Base-by-base conservation (phyloP, 1,140 invertebrate species). In the Zaprionus ornatus region DNA sequence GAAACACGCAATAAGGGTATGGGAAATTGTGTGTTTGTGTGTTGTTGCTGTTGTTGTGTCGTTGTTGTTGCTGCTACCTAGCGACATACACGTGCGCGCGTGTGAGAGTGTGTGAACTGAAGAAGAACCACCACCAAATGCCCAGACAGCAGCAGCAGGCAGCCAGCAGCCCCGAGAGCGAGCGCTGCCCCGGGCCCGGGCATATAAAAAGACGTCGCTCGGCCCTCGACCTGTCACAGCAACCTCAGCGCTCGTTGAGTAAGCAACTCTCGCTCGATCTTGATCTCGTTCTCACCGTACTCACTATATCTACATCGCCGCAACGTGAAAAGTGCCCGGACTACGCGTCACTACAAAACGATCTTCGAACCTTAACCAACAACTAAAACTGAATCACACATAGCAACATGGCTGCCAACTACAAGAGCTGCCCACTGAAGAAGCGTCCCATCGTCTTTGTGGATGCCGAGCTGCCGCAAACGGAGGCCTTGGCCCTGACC, bases 381-480 rank as follows among this genome's bases (percentile, higher is more conserved):
- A 57, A 54, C 48, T 19, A 10, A 27, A 69, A 55, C 59, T 77
- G 35, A 56, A 62, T 29, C 52, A 50, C 35, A 63, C 23, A 29
- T 42, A 13, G 37, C 42, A 75, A 57, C 67, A 91, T 91, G 91
- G 79, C 82, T 42, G 61, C 79, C 79, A 97, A 96, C 92, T 97
- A 97, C 93, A 97, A 96, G 87, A 96, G 97, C 93, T 97, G 97
- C 91, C 97, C 97, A 91, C 94, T 98, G 29, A 98, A 98, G 93
- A 98, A 98, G 93, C 95, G 97, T 91, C 97, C 97, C 66, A 95
- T 97, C 73, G 93, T 94, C 15, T 93, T 96, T 21, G 82, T 87
- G 40, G 74, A 93, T 94, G n/a, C 40, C 2, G 83, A 94, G 54
- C 75, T 78, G 48, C 73, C 74, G 64, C 90, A 91, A 81, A 85